Evolutionary conservation across 2,113 vertebrate genomes (phyloP), one percentile per base, ranked within the genome.

Genomic region (Rhinichthys klamathensis): DNA sequence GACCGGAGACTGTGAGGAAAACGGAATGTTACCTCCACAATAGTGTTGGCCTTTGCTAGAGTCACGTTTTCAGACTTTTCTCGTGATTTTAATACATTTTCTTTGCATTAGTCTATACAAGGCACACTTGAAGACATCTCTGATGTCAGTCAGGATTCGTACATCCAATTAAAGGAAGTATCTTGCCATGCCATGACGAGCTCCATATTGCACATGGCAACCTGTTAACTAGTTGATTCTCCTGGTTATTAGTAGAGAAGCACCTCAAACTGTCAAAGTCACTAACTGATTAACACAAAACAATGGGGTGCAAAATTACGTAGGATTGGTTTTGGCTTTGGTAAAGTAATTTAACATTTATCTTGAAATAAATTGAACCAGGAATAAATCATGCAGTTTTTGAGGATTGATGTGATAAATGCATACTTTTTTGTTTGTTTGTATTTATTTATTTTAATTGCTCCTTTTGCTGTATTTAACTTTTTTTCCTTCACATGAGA

Each of bases 281-380:
- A 70, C 38, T 79, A 85, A 85, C 51, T 85, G 80, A 89, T 87
- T 87, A 89, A 79, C 58, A 27, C 46, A 49, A 86, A 54, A 54
- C 58, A 23, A 2, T 46, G n/a, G n/a, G 27, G 70, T 60, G 51
- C 67, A 86, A 86, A 86, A 75, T 69, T 61, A 70, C n/a, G 60
- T 84, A 35, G 69, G 70, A 77, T 82, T 63, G 49, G 72, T 61
- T 41, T 9, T 41, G n/a, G 67, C n/a, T 63, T 75, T 44, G 61
- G 21, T 69, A 3, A 38, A 69, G 65, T 21, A 18, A 35, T 49
- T 9, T 41, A 41, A 41, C 41, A 41, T 9, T 41, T 2, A 13
- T 49, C 13, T 65, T 30, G 16, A 65, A 65, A 30, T 65, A 12
- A 15, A 49, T 10, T 3, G 25, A 38, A 38, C 6, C 35, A 38